These are phyloP conservation scores for Crioceris asparagi DNA, from an alignment of 2,888 invertebrate genomes.

Conservation along the genomic window DNA sequence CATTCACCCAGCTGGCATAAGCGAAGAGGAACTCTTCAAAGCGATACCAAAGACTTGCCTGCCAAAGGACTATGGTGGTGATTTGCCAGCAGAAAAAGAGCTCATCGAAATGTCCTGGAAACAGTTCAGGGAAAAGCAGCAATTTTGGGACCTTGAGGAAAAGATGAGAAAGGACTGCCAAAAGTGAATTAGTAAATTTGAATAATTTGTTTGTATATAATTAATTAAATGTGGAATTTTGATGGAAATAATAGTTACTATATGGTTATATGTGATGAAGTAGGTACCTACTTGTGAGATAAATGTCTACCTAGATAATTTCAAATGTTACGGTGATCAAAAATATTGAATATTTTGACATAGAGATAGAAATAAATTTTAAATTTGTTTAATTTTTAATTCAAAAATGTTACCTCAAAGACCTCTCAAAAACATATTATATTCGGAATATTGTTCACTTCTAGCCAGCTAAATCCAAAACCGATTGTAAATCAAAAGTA, in stretches of 20 bases:
- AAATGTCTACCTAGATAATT: too few species aligned
- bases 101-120: conserved; percentile 42
- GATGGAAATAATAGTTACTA: too few species aligned
- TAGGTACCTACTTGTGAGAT: too few species aligned
- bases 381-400: not conserved
- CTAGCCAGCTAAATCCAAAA: not conserved
- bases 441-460: not conserved
- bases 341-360: not conserved
- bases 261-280: too few species aligned
- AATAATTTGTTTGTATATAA: not conserved
- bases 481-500: too few species aligned
- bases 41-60: conserved; percentile 36
- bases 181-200: conserved; percentile 2
- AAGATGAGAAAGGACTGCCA: conserved; percentile 17
- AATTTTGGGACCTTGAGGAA: conserved; percentile 32
- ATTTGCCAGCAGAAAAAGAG: conserved; percentile 41
- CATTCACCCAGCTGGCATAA: conserved; percentile 46
- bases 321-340: not conserved
- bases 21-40: conserved; percentile 40
- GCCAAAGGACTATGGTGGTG: conserved; percentile 51
- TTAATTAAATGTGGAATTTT: not conserved
- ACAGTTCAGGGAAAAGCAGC: conserved; percentile 26
- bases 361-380: not conserved
- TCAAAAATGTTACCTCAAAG: not conserved
- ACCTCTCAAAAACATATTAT: not conserved